These are phyloP conservation scores for Campylorhamphus procurvoides DNA, from an alignment of 2,113 vertebrate species.

Conservation along the genomic window DNA sequence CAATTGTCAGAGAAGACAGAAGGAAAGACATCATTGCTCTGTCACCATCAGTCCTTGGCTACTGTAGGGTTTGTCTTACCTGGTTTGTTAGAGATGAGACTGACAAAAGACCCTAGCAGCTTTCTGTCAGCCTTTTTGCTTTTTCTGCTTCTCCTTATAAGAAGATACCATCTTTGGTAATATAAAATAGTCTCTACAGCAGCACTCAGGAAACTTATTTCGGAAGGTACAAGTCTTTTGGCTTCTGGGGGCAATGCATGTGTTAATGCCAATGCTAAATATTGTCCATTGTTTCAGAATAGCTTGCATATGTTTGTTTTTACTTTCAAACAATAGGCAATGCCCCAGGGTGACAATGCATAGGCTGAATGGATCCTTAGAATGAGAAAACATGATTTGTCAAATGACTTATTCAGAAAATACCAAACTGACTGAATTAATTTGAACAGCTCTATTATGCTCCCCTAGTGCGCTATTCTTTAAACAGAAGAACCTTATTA, in stretches of 20 bases:
- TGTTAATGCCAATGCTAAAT: slow-evolving; percentile 29
- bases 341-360: slow-evolving; percentile 7
- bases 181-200: neutral
- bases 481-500: slow-evolving; percentile 45
- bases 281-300: slow-evolving; percentile 35
- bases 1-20: neutral
- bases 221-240: neutral
- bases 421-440: slow-evolving; percentile 17
- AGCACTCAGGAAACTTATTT: neutral
- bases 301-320: slow-evolving; percentile 33
- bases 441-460: slow-evolving; percentile 11
- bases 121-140: neutral
- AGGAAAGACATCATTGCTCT: neutral
- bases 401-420: slow-evolving; percentile 32
- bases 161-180: neutral
- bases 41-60: neutral
- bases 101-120: neutral
- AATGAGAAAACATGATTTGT: slow-evolving; percentile 3
- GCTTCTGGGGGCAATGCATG: slow-evolving; percentile 7
- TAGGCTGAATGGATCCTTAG: neutral
- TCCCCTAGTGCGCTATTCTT: slow-evolving; percentile 51
- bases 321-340: slow-evolving; percentile 53
- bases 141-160: neutral
- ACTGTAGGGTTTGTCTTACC: neutral
- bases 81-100: neutral